Base-by-base conservation (phyloP, 2,888 invertebrate species). In the Lamproptera curius region DNA sequence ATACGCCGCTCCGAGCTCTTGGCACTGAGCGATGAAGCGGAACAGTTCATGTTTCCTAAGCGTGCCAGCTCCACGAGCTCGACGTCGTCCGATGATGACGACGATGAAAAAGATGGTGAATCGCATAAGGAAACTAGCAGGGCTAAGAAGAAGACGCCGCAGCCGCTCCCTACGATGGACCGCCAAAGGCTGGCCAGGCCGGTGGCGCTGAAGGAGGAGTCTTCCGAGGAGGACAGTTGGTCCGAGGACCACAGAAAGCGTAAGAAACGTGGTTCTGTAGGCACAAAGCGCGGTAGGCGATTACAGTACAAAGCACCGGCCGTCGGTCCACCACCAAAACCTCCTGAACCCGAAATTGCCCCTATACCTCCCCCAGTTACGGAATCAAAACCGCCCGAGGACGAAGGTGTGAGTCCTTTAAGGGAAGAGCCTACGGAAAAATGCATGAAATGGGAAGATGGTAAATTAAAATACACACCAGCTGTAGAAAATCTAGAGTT, bases 41-140 rank as follows among this genome's bases (percentile, higher is more conserved):
- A 95, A 62, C 95, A 93, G 59, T 96, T 96, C 67, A 92, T 96
- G 91, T 96, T 96, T 67, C 93, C 95, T 0, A 92, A 90, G 58
- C 89, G 91, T 33, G 91, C 92, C 13, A 91, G 91, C 48, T 85
- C 88, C 0, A 72, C 79, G 1, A 86, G 83, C 47, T 89, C 89
- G 15, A 87, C 88, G 9, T 87, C 88, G 0, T 89, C 89, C 2
- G 91, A 91, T 0, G 91, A 90, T 52, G 91, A 91, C 0, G 90
- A 89, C 56, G 62, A 65, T 2, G 14, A 33, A 2, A 20, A 13
- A 20, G 42, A 42, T 17, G 69, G 16, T 1, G 44, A 46, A 55
- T 91, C 0, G 90, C 89, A 45, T 8, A 28, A 28, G 1, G 58
- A 57, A n/a, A 14, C 55, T 58, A 8, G 44, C 57, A 63, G 74